Base-by-base conservation (phyloP, 2,797 vertebrate species). In the Orientallactaga sibirica region DNA sequence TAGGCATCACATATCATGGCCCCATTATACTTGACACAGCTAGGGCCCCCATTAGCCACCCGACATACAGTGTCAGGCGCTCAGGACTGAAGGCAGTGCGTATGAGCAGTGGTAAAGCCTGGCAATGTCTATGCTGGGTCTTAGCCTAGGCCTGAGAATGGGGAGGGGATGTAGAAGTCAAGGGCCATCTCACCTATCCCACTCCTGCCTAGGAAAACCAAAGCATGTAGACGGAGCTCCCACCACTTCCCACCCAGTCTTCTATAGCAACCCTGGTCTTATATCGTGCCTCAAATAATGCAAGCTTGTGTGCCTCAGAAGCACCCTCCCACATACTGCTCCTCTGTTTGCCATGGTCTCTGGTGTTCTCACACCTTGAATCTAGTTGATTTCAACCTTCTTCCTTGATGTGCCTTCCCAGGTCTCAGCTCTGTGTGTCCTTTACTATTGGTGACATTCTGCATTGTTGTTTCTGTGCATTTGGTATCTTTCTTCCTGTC, bases 321-420 rank as follows among this genome's bases (percentile, higher is more conserved):
- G n/a, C 55, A n/a, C 22, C 77, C 62, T 79, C 12, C 0, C 19
- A 9, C 64, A 0, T 3, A 22, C 76, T 19, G 5, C 27, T 43
- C 43, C 10, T 82, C 43, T 74, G 83, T 29, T n/a, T 61, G 22
- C 33, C 25, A 3, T 20, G 64, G 22, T 77, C 8, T 64, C 84
- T 87, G 7, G 9, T 7, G 20, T 9, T 48, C 37, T 71, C 48
- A 33, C 64, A 24, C 24, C 43, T 52, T 75, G 14, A 43, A 16
- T 83, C 88, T 73, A 80, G 16, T 15, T 55, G 74, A 62, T 82
- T 41, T 55, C 24, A 2, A n/a, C 12, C 75, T 61, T 81, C 74
- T 62, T 86, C 79, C 41, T 80, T 68, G n/a, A 55, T 41, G 37
- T 64, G 29, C 55, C 70, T 88, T 94, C 68, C 88, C 62, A 73